Evolutionary conservation across 2,113 vertebrate species (phyloP), one percentile per base, ranked within the genome.

Genomic region (Mustela nigripes): DNA sequence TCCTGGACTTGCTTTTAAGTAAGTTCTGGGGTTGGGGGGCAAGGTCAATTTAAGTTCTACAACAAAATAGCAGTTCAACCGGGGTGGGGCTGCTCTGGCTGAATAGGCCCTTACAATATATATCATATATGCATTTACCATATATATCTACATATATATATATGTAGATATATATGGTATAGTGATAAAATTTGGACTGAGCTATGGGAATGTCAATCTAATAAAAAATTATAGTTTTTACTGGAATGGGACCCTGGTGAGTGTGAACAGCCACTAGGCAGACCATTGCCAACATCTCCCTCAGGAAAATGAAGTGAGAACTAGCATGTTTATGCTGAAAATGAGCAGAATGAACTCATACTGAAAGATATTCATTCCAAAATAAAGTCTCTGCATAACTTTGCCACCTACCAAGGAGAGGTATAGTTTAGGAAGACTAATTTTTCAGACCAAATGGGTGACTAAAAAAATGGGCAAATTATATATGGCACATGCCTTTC

Each of bases 251-350:
- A 76, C 4, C 15, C 4, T 22, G 73, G 11, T 21, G 60, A 53
- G 36, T 63, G 56, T 16, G 7, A 2, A 19, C 12, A 31, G n/a
- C 16, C 18, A 39, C 67, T 3, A 50, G 12, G 11, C 6, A 73
- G 31, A 39, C 8, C 50, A 36, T 16, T 24, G 36, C 5, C 31
- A n/a, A 19, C 3, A 16, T 33, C 56, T 71, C 28, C 11, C 10
- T 56, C 2, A 63, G 50, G 3, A 36, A 33, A 69, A 21, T 21
- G 21, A 28, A 31, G 7, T 1, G 3, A 33, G 1, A 65, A 4
- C 36, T 42, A 50, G 39, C 24, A 7, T 2, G 5, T 16, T 56
- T 0, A 48, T 18, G 8, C 14, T 24, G 2, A 21, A 2, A 11
- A 76, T 24, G 26, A 58, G 10, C 19, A 92, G 26, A n/a, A 5